These are phyloP conservation scores for Tetanocera ferruginea DNA, from an alignment of 2,888 invertebrate species.

Conservation along the genomic window DNA sequence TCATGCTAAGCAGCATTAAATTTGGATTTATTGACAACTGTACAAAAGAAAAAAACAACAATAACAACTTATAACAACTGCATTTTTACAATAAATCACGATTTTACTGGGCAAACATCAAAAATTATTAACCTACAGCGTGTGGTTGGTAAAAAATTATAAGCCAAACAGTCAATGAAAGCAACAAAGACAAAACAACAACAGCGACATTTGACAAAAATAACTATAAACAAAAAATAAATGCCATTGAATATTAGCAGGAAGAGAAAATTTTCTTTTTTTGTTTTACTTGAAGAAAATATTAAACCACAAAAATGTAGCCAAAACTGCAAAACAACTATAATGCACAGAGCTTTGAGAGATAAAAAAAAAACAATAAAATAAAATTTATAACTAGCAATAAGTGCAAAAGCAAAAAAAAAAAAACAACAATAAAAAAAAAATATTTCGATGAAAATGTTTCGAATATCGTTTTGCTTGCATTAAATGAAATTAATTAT, in stretches of 20 bases:
- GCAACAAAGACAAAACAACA: not conserved
- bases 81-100: conserved; percentile 48
- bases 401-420: too few relatives aligned
- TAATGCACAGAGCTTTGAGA: not conserved
- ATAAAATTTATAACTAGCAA: conserved; percentile 17
- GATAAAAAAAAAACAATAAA: conserved; percentile 20
- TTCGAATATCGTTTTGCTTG: not conserved
- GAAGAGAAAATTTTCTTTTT: not conserved
- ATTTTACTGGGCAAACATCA: not conserved
- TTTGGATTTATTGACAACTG: too few relatives aligned
- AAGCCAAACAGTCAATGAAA: conserved; percentile 1
- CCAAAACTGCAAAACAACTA: too few relatives aligned
- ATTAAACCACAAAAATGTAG: not conserved
- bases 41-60: not conserved
- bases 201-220: conserved; percentile 7
- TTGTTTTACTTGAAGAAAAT: not conserved
- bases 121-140: not conserved
- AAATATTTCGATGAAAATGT: not conserved
- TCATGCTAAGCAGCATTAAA: not conserved
- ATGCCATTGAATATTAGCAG: not conserved
- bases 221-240: conserved; percentile 5
- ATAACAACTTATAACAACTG: conserved; percentile 46
- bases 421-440: too few relatives aligned
- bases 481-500: conserved; percentile 38
- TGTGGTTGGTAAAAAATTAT: not conserved